Evolutionary conservation across 2,113 vertebrate genomes (phyloP).

Genomic region (Zapus hudsonius): DNA sequence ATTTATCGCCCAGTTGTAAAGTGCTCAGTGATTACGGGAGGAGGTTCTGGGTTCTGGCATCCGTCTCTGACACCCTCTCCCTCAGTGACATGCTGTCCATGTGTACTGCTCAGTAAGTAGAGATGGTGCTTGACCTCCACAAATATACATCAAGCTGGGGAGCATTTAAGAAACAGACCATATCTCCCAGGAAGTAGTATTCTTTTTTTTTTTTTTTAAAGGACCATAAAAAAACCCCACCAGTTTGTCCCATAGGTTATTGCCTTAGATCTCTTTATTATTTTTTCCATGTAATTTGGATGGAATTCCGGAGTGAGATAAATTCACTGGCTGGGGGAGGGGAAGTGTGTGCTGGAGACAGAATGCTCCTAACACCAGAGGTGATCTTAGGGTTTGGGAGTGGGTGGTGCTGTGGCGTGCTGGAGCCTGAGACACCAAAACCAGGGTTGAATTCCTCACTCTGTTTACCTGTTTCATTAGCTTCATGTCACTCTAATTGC

Average conservation of each 20-base stretch:
- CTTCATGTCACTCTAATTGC: neutral
- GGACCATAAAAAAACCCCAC: neutral
- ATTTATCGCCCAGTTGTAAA: neutral
- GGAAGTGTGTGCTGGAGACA: neutral
- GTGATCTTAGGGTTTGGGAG: neutral
- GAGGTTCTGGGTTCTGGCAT: neutral
- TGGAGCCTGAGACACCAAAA: neutral
- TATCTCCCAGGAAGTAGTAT: neutral
- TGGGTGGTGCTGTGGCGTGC: neutral
- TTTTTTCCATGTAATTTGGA: neutral
- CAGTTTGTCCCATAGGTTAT: neutral
- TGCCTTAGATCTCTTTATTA: neutral
- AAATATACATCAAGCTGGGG: neutral
- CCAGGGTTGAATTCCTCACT: neutral
- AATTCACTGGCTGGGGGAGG: neutral
- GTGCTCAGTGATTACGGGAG: neutral
- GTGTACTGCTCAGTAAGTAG: neutral
- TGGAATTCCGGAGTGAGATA: neutral
- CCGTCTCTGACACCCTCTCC: neutral
- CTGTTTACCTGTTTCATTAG: neutral
- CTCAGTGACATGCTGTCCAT: neutral
- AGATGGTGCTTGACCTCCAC: neutral
- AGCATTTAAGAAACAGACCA: neutral
- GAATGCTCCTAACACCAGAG: neutral
- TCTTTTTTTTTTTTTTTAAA: no score